Percentiles rank a stretch among this genome's conserved stretches.
Evolutionary conservation across 2,888 invertebrate genomes (phyloP).

Genomic region (Tachina lurida): DNA sequence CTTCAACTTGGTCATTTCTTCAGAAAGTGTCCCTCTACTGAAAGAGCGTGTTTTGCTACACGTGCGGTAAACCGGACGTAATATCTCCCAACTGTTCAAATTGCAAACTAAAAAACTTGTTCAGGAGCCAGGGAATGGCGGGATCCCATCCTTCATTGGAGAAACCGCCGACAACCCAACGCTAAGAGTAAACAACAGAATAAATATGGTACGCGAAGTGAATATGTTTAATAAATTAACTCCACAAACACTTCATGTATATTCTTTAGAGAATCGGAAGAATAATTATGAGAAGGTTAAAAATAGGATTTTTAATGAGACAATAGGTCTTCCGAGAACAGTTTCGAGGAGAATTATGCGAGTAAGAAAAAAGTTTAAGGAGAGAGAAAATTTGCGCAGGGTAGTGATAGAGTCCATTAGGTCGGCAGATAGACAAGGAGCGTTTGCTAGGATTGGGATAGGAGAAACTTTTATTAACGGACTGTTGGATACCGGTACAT

Average conservation of each 20-base stretch:
- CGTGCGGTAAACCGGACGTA: no score
- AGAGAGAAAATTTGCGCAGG: neutral
- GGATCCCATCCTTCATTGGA: slow-evolving; percentile 5
- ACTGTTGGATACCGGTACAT: slow-evolving; percentile 18
- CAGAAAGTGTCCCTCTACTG: slow-evolving; percentile 36
- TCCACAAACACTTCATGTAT: slow-evolving; percentile 4
- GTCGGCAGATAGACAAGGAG: neutral
- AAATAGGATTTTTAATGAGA: no score
- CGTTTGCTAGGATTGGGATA: neutral
- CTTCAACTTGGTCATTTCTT: slow-evolving; percentile 25
- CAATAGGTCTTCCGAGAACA: no score
- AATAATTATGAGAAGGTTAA: no score
- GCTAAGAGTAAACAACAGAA: no score
- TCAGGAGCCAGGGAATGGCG: neutral
- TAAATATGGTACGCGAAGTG: neutral
- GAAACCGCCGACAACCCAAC: neutral
- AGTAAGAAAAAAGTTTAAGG: no score
- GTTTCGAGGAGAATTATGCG: no score
- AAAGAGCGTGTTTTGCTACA: slow-evolving; percentile 22
- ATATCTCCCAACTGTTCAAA: slow-evolving; percentile 7
- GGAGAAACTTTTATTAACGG: neutral
- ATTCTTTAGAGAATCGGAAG: no score
- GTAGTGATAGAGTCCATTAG: neutral
- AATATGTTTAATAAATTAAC: slow-evolving; percentile 2
- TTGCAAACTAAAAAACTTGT: neutral